phyloP scores from a whole-genome alignment of 2,113 vertebrate species.

The Burhinus bistriatus region DNA sequence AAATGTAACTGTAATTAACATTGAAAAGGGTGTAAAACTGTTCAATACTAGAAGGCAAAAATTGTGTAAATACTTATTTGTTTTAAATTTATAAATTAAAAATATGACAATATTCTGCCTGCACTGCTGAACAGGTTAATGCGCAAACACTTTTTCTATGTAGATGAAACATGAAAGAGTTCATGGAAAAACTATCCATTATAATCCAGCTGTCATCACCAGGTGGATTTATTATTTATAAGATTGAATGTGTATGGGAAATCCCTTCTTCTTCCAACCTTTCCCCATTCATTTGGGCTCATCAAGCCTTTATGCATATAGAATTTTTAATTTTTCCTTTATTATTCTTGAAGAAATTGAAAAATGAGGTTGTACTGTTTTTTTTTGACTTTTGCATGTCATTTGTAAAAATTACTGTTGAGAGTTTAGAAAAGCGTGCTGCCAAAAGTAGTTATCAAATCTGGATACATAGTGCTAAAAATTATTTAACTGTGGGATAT shows the following conservation, averaged over 20 bases:
- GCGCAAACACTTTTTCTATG: background rate
- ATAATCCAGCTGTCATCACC: background rate
- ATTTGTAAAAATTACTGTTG: background rate
- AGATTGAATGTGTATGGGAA: background rate
- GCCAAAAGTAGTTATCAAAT: background rate
- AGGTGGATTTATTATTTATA: background rate
- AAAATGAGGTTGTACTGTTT: background rate
- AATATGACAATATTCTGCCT: background rate
- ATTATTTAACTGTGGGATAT: background rate
- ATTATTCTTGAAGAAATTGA: background rate
- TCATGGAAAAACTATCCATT: background rate
- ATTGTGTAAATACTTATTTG: background rate
- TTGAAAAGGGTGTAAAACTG: background rate
- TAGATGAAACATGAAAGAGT: background rate
- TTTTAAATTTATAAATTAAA: background rate
- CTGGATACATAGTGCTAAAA: background rate
- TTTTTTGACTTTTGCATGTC: background rate
- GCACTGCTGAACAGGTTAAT: background rate
- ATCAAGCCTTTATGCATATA: background rate
- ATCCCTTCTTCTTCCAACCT: background rate
- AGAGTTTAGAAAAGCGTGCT: background rate
- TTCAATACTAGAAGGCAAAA: background rate
- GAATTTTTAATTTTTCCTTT: background rate
- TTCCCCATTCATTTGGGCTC: background rate
- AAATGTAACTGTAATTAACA: background rate